These are phyloP conservation scores for Periophthalmodon schlosseri DNA, from an alignment of 2,113 vertebrate genomes.

Conservation along the genomic window DNA sequence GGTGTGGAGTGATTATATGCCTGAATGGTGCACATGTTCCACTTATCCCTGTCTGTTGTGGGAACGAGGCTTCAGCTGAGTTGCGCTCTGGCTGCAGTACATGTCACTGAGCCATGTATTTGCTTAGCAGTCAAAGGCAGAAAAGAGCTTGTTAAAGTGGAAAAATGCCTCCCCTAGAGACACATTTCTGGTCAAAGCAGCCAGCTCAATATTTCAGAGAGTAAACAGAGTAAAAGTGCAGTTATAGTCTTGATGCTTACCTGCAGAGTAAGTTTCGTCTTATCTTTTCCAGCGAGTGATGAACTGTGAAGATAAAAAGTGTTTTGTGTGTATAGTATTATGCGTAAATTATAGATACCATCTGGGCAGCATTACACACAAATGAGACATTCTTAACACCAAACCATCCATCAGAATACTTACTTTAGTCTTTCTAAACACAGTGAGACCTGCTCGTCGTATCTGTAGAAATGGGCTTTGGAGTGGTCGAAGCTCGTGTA, in stretches of 20 bases:
- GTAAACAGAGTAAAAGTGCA: background rate
- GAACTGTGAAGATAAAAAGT: conserved; percentile 72
- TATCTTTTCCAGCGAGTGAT: conserved; percentile 86
- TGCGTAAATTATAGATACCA: background rate
- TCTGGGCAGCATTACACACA: background rate
- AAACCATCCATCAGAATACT: conserved; percentile 27
- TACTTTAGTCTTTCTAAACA: conserved; percentile 94
- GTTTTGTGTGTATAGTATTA: background rate
- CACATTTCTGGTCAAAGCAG: conserved; percentile 3
- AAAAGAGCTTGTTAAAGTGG: conserved; percentile 33
- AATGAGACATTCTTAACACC: no score
- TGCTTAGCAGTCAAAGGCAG: conserved; percentile 25
- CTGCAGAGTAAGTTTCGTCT: conserved; percentile 87
- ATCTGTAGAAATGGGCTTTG: conserved; percentile 95
- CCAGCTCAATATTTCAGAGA: conserved; percentile 2
- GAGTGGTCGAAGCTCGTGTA: conserved; percentile 94
- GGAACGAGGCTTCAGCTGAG: conserved; percentile 13
- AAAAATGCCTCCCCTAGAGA: conserved; percentile 1
- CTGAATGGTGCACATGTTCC: conserved; percentile 21
- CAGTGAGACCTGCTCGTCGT: conserved; percentile 93
- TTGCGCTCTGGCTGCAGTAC: conserved; percentile 22
- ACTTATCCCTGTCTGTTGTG: conserved; percentile 37
- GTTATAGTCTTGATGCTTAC: conserved; percentile 64
- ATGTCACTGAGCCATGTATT: conserved; percentile 43
- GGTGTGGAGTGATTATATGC: conserved; percentile 9